phyloP scores from a whole-genome alignment of 2,797 vertebrate genomes.

The Ataeniobius toweri region DNA sequence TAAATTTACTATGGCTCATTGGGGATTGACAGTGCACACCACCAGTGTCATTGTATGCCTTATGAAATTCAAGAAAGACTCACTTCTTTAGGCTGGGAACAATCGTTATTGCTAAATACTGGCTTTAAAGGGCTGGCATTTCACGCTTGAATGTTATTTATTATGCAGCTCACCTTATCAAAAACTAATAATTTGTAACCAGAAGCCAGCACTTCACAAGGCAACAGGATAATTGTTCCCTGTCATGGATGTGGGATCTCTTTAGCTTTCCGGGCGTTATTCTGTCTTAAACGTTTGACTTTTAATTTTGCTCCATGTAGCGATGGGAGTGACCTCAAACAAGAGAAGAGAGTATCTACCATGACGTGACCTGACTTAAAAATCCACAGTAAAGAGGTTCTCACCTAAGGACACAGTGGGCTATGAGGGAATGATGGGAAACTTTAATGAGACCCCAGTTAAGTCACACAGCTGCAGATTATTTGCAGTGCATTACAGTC shows the following conservation, averaged over 20 bases:
- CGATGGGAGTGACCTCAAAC: conserved; percentile 48
- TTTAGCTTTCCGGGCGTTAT: conserved; percentile 48
- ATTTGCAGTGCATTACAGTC: conserved; percentile 48
- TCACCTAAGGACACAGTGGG: conserved; percentile 53
- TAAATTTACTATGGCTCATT: conserved; percentile 75
- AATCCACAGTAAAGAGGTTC: conserved; percentile 49
- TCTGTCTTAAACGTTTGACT: conserved; percentile 41
- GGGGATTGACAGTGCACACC: conserved; percentile 60
- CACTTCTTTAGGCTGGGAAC: conserved; percentile 60
- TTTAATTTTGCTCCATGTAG: conserved; percentile 50
- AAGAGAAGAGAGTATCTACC: conserved; percentile 33
- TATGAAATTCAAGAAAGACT: conserved; percentile 66
- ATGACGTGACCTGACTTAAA: conserved; percentile 53
- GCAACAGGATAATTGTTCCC: conserved; percentile 58
- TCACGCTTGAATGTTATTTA: conserved; percentile 62
- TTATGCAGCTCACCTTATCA: conserved; percentile 57
- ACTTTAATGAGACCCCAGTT: conserved; percentile 63
- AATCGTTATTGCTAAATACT: conserved; percentile 69
- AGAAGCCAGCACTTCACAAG: conserved; percentile 60
- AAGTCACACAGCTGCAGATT: conserved; percentile 43
- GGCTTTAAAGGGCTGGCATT: conserved; percentile 58
- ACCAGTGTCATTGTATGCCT: conserved; percentile 65
- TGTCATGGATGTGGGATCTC: conserved; percentile 53
- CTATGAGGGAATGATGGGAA: conserved; percentile 50
- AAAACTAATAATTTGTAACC: conserved; percentile 54